Conservation (phyloP, 2,888 invertebrate species). For the Cataglyphis albicans region DNA sequence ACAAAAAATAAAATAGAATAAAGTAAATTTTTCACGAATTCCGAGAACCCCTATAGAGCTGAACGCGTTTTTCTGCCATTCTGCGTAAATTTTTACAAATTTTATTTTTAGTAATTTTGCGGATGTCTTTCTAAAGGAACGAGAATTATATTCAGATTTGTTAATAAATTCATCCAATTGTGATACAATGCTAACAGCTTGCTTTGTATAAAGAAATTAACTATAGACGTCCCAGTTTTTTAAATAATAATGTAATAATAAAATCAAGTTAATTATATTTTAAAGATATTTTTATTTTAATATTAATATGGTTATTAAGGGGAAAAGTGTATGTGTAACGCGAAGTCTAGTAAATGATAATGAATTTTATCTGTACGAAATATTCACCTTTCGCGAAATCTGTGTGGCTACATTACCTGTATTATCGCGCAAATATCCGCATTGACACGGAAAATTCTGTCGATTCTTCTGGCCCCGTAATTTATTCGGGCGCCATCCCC, state of each 20-base stretch:
- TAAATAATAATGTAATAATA: background rate
- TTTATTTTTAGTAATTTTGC: background rate
- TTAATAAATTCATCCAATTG: background rate
- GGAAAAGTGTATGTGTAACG: background rate
- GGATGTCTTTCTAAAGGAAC: background rate
- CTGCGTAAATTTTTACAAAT: background rate
- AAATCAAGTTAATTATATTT: background rate
- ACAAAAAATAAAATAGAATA: background rate
- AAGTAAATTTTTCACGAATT: background rate
- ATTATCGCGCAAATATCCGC: slow-evolving; percentile 47
- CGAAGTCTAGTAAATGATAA: background rate
- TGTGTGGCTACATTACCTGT: slow-evolving; percentile 17
- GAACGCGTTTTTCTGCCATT: background rate
- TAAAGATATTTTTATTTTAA: background rate
- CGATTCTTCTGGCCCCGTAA: slow-evolving; percentile 53
- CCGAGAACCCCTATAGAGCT: background rate
- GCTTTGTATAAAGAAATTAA: background rate
- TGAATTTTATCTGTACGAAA: background rate
- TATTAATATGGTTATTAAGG: background rate
- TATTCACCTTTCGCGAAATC: background rate
- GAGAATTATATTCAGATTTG: background rate
- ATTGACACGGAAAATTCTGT: slow-evolving; percentile 49
- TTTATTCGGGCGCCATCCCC: slow-evolving; percentile 56
- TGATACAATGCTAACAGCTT: background rate
- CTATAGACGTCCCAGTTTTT: background rate